Base-by-base conservation (phyloP, 2,113 vertebrate genomes). In the Equus przewalskii region DNA sequence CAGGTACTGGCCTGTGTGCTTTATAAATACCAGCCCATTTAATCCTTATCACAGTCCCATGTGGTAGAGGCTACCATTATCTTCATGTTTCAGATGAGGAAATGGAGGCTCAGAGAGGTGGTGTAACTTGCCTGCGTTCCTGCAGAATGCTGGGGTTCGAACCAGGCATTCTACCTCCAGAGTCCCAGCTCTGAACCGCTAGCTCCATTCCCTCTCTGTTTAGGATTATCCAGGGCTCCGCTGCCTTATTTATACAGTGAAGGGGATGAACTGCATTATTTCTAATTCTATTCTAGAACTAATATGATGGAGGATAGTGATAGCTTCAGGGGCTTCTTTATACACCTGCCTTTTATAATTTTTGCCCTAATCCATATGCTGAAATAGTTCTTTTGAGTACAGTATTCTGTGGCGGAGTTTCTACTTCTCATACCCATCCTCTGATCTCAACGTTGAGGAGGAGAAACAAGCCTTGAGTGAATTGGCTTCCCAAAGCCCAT, bases 1-100 rank as follows among this genome's bases (percentile, higher is more conserved):
- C 58, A 94, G 65, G 28, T 79, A 19, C 21, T 86, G 41, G 51
- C 79, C 65, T 60, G 6, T 1, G 12, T n/a, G 12, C 41, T 56
- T 85, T 85, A 76, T 33, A 81, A 33, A 58, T 69, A 82, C 54
- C 65, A 73, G 67, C 46, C 44, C 13, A 15, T 44, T 92, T 84
- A 44, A 46, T 92, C 58, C 60, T 72, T 85, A 60, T 60, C 44
- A 13, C 44, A 49, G 1, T 46, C 28, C 30, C 76, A 12, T 41
- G n/a, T 15, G 14, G 54, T 22, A 85, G 60, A 96, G 65, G 67
- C 65, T 36, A 21, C 22, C 8, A 1, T 70, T 89, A n/a, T 46
- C 72, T 95, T 92, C 49, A 85, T 81, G 87, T 94, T 87, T 79
- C 5, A 86, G 13, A 22, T 80, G 82, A 90, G 36, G 28, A 83